Evolutionary conservation across 2,888 invertebrate genomes (phyloP), one percentile per base, ranked within the genome.

Genomic region (Criorhina ranunculi): DNA sequence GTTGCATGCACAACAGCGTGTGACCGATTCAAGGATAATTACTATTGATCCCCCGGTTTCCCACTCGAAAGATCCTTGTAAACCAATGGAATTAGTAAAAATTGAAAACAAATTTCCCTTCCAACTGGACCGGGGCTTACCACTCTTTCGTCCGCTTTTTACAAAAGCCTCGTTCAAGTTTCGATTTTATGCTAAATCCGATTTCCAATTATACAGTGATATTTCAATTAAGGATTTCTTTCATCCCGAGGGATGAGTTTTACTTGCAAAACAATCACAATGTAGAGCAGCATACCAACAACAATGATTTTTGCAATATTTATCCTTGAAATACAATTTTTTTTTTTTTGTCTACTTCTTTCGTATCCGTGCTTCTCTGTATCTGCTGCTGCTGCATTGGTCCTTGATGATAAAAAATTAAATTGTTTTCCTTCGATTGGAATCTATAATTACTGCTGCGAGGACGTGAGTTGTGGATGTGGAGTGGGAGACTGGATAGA

Each of bases 341-440:
- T 33, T 37, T 64, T 40, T 57, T 8, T 31, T 29, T 40, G 46
- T 24, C 29, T 19, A 17, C 9, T 42, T 15, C 35, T 8, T 51
- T 19, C 40, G 24, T 24, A 12, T 33, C 49, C 12, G 60, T 40
- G 29, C 31, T 49, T 0, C 33, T 51, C 44, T 66, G 33, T 15
- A 24, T 1, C 37, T 53, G 51, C 6, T 72, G 24, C 37, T 53
- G 51, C 6, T 72, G 60, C 77, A 46, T 60, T 77, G 59, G 44
- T 53, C 44, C 19, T 66, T 24, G 66, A 59, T 42, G 46, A 67
- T 46, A 44, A 31, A 64, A 53, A 64, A 66, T 67, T 78, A 67
- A 83, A 83, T 83, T 83, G 82, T 83, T 78, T 78, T 83, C 44
- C 73, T 83, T 78, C 67, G 60, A 83, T 78, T 73, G 82, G 72